These are phyloP conservation scores for Megaustenia siamemsis DNA, from an alignment of 2,888 invertebrate species.

Conservation along the genomic window DNA sequence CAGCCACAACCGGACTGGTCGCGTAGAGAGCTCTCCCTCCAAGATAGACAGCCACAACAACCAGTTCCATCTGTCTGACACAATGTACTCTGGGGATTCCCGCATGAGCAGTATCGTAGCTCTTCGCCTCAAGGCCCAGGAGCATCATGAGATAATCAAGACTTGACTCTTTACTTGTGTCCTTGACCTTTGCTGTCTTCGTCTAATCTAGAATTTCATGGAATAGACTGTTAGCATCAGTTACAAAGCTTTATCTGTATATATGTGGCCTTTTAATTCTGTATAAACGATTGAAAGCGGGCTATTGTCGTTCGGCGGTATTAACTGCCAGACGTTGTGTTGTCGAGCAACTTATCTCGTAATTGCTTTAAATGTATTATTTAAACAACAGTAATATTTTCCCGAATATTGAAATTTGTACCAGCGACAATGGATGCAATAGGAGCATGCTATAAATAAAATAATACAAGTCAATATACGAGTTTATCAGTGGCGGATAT, in stretches of 20 bases:
- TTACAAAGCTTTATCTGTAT: background rate
- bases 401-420: too few relatives aligned
- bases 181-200: background rate
- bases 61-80: slow-evolving; percentile 41
- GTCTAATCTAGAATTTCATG: background rate
- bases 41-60: slow-evolving; percentile 24
- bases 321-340: too few relatives aligned
- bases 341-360: too few relatives aligned
- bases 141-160: slow-evolving; percentile 56
- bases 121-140: slow-evolving; percentile 57
- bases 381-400: too few relatives aligned
- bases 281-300: too few relatives aligned
- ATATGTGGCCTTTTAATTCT: too few relatives aligned
- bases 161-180: slow-evolving; percentile 11
- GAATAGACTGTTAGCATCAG: background rate
- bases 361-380: too few relatives aligned
- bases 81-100: slow-evolving; percentile 46
- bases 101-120: slow-evolving; percentile 56
- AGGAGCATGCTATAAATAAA: too few relatives aligned
- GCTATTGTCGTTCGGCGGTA: too few relatives aligned
- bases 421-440: too few relatives aligned
- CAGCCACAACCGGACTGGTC: background rate
- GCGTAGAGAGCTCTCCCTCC: background rate
- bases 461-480: too few relatives aligned
- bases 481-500: too few relatives aligned